Percentiles rank a stretch among this genome's conserved stretches.
Conservation (phyloP, 2,888 invertebrate genomes). For the Pseudococcus viburni region DNA sequence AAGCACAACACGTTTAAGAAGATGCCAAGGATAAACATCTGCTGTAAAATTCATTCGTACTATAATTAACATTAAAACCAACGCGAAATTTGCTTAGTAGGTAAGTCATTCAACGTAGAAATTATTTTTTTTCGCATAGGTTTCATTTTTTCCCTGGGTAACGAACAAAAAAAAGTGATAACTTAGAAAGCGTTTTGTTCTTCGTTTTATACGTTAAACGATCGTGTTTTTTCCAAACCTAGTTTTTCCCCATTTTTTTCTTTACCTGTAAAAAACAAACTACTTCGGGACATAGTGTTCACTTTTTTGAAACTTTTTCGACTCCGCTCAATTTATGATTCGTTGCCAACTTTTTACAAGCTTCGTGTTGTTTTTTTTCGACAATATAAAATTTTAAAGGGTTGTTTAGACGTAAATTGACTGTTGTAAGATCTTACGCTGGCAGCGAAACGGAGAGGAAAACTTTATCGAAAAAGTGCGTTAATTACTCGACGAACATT, state of each 20-base stretch:
- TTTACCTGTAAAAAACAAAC: background rate
- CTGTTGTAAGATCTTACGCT: background rate
- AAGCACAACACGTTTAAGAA: slow-evolving; percentile 7
- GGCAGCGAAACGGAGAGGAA: background rate
- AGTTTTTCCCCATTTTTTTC: background rate
- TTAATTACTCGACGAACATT: background rate
- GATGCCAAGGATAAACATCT: slow-evolving; percentile 22
- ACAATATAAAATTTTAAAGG: background rate
- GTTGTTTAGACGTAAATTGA: background rate
- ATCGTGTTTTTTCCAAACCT: background rate
- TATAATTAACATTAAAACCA: slow-evolving; percentile 39
- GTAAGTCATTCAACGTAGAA: background rate
- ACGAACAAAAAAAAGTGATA: background rate
- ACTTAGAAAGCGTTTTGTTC: background rate
- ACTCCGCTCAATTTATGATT: slow-evolving; percentile 45
- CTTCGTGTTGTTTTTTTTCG: background rate
- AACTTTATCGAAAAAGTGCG: background rate
- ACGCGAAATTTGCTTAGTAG: background rate
- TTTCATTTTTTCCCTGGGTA: background rate
- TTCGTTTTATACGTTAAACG: slow-evolving; percentile 3
- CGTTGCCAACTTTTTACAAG: slow-evolving; percentile 4
- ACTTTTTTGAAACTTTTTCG: slow-evolving; percentile 31
- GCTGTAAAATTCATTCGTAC: slow-evolving; percentile 44
- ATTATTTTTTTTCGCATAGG: background rate
- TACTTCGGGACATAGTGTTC: background rate